Conservation (phyloP, 2,888 invertebrate genomes). For the Rhagophthalmus giganteus region DNA sequence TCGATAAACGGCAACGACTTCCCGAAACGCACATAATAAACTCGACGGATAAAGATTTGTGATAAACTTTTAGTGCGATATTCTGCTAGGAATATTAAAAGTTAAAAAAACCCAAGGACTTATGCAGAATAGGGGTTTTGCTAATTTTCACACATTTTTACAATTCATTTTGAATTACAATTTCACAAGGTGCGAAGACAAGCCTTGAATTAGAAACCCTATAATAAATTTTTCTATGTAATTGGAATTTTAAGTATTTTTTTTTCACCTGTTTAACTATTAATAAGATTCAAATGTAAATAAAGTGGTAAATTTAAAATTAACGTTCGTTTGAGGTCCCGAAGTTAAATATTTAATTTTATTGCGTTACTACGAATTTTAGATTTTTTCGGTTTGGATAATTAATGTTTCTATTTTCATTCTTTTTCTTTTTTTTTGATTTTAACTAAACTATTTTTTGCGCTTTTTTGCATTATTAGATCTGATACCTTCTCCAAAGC, state of each 20-base stretch:
- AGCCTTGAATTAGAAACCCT: constrained; percentile 23
- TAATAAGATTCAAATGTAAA: background rate
- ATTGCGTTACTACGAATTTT: too few species aligned
- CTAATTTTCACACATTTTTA: constrained; percentile 12
- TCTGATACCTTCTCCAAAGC: too few species aligned
- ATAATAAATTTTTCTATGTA: constrained; percentile 20
- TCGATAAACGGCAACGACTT: too few species aligned
- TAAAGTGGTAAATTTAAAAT: background rate
- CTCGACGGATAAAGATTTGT: too few species aligned
- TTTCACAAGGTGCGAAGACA: constrained; percentile 22
- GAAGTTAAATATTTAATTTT: background rate
- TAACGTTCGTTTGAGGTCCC: background rate
- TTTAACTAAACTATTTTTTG: background rate
- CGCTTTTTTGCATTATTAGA: too few species aligned
- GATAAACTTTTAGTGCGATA: too few species aligned
- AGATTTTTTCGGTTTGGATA: background rate
- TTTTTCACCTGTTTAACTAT: constrained; percentile 1
- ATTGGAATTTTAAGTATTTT: constrained; percentile 21
- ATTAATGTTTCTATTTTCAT: background rate
- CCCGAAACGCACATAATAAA: too few species aligned
- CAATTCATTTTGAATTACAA: constrained; percentile 21
- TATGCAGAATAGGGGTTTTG: constrained; percentile 11
- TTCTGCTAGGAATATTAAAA: too few species aligned
- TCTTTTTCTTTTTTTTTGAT: background rate
- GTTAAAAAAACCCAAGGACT: constrained; percentile 10